Evolutionary conservation across 2,113 vertebrate species (phyloP), one percentile per base, ranked within the genome.

Genomic region (Forbesichthys agassizii): DNA sequence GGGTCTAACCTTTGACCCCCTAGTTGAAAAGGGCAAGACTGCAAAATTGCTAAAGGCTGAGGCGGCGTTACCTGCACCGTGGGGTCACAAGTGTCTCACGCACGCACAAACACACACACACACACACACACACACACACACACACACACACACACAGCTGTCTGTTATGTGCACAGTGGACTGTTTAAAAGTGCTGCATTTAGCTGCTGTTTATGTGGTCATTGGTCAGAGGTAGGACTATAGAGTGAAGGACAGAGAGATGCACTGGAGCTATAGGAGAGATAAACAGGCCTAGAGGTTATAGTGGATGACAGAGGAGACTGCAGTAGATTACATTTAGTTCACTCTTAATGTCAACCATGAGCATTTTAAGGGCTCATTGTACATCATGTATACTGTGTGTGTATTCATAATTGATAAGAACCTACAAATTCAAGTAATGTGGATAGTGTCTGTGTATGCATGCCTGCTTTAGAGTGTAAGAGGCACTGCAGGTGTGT

Each of bases 21-120:
- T 13, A 73, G 85, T 81, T 90, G 73, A 87, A 66, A 86, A 75
- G 85, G 89, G 75, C 73, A 63, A 27, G 36, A n/a, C 70, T 76
- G 78, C 66, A 33, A 54, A 74, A 85, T 88, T 75, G 84, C 66
- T 70, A 71, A 74, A 61, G 73, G 67, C 82, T 80, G 82, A 85
- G 83, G 64, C 61, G 76, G 72, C 78, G 83, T 33, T 79, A 77
- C 74, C 65, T 83, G 69, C 64, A 27, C 27, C 1, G 0, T 71
- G 80, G 82, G 84, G 78, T 87, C 80, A 77, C 83, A 88, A 73
- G 70, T 77, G 74, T 63, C 10, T 51, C 42, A 62, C 66, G 3
- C 66, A 60, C 71, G 20, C 14, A 49, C 16, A 27, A 4, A 63
- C 49, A 33, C 58, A 27, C 63, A 13, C 33, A 49, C 36, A 13